phyloP scores from a whole-genome alignment of 1,140 invertebrate species.

The Aphelenchoides avenae region DNA sequence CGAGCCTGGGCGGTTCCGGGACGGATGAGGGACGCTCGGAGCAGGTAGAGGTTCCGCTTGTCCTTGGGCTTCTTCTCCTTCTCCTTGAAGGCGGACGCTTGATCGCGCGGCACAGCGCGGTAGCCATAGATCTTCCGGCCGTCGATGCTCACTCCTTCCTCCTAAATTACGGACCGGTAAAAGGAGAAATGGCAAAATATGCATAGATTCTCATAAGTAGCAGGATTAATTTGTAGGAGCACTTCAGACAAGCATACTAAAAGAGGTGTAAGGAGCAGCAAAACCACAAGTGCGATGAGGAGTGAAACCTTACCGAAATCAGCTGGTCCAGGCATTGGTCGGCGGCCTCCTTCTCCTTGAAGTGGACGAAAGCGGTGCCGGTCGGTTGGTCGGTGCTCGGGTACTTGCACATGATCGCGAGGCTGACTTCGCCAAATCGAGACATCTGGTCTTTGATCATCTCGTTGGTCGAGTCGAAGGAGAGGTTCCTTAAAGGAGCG shows the following conservation, averaged over 20 bases:
- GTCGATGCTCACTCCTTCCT: constrained; percentile 33
- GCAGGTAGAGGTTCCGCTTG: constrained; percentile 44
- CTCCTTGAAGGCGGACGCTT: constrained; percentile 32
- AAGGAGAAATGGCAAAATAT: background rate
- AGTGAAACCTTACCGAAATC: constrained; percentile 3
- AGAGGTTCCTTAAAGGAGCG: constrained; percentile 41
- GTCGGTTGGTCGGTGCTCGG: constrained; percentile 45
- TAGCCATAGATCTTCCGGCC: constrained; percentile 36
- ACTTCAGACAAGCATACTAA: no score
- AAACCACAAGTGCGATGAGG: no score
- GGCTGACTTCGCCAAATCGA: constrained; percentile 41
- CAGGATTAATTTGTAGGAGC: no score
- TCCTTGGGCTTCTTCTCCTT: constrained; percentile 38
- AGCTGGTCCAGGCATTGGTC: constrained; percentile 42
- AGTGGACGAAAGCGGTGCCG: constrained; percentile 49
- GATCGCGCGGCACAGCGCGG: constrained; percentile 35
- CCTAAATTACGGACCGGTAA: constrained; percentile 11
- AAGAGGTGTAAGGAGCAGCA: no score
- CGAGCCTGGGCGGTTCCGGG: constrained; percentile 40
- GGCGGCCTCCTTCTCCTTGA: constrained; percentile 34
- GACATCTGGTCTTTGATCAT: constrained; percentile 33
- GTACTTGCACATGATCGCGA: constrained; percentile 48
- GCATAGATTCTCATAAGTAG: no score
- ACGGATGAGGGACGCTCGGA: constrained; percentile 42
- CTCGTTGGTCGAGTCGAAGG: constrained; percentile 34